Evolutionary conservation across 2,797 vertebrate genomes (phyloP), one percentile per base, ranked within the genome.

Genomic region (Lacerta agilis): DNA sequence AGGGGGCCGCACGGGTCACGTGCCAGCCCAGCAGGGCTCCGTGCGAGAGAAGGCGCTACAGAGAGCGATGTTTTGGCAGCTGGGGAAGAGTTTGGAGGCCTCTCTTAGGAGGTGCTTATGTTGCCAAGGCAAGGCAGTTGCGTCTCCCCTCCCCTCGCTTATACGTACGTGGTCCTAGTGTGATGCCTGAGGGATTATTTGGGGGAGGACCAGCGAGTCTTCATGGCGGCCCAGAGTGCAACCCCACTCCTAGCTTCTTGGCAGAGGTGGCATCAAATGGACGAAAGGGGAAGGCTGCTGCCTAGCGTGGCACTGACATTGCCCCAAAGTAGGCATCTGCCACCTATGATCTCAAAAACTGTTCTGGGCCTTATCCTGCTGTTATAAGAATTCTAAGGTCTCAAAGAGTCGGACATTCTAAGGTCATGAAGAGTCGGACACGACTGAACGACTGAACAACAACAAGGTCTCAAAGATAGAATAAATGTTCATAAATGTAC

Each of bases 21-120:
- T 73, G 85, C 66, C 61, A 90, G 82, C 82, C n/a, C 67, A 91
- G 77, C 86, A 87, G 87, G 45, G 73, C 86, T 88, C 79, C 66
- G 41, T 82, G 61, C 33, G 82, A 86, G 11, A 78, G 71, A 49
- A 29, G 9, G 2, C 3, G 27, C 77, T 61, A 72, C 36, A 86
- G 84, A 89, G 25, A 90, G 87, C 27, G 72, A 11, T 75, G 83
- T 92, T 94, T 89, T 69, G 80, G 89, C 94, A 95, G 93, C 88
- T 94, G 91, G 49, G 82, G 71, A 86, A 25, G 83, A 55, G 83
- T 18, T 55, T 9, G 43, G n/a, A 23, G 41, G 23, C 20, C 20
- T 25, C 58, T 10, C 8, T 18, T 7, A 55, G 49, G 49, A 55
- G 27, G 11, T 2, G 18, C 18, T 25, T 11, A 5, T 6, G 5